Evolutionary conservation across 2,797 vertebrate species (phyloP).

Genomic region (Dermochelys coriacea): DNA sequence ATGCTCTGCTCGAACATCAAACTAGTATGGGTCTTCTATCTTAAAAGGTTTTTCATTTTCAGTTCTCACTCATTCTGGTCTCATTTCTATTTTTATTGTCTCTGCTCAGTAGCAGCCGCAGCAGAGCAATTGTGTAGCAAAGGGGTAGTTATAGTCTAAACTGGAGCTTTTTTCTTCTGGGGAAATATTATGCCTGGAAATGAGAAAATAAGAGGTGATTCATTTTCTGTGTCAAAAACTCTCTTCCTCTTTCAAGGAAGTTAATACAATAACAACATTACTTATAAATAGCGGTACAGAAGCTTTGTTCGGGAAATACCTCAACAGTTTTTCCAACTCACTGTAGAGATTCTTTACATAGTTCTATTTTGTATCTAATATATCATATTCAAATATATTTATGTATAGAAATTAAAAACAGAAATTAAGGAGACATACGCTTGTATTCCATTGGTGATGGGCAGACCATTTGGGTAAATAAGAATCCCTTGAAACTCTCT

Average conservation of each 20-base stretch:
- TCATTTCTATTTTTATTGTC: not conserved
- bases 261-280: not conserved
- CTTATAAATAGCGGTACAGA: not conserved
- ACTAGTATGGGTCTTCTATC: not conserved
- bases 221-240: not conserved
- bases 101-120: not conserved
- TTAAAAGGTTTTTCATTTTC: not conserved
- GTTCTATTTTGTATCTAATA: not conserved
- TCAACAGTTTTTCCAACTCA: not conserved
- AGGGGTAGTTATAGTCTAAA: not conserved
- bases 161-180: not conserved
- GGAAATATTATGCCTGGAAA: not conserved
- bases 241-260: not conserved
- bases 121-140: not conserved
- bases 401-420: not conserved
- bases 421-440: not conserved
- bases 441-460: not conserved
- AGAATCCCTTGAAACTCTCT: not conserved
- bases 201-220: slow-evolving; percentile 1
- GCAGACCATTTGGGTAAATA: not conserved
- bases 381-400: not conserved
- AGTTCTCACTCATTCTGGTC: not conserved
- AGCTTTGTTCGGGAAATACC: not conserved
- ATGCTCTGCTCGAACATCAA: not conserved
- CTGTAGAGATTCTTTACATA: not conserved